Evolutionary conservation across 2,888 invertebrate species (phyloP).

Genomic region (Frankliniella intonsa): DNA sequence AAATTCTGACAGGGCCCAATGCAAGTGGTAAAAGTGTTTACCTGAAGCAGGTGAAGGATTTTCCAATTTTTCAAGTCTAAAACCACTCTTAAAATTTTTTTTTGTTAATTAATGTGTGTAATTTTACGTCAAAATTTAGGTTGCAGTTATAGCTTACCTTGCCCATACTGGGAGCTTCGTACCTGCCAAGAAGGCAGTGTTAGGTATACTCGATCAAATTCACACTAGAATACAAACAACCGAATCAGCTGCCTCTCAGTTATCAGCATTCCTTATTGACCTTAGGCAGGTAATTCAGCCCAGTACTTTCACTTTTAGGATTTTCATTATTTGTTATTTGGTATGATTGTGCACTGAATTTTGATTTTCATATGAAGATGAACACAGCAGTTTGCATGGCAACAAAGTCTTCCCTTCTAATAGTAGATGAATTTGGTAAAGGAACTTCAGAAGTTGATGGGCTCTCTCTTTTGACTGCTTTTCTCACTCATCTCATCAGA

Average conservation of each 20-base stretch:
- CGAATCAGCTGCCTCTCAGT: slow-evolving; percentile 71
- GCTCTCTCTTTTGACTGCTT: slow-evolving; percentile 63
- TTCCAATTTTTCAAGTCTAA: slow-evolving; percentile 13
- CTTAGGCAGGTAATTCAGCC: slow-evolving; percentile 63
- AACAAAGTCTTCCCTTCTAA: slow-evolving; percentile 62
- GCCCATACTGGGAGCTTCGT: slow-evolving; percentile 87
- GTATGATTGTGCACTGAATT: slow-evolving; percentile 28
- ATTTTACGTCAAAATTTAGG: slow-evolving; percentile 40
- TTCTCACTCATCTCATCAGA: slow-evolving; percentile 62
- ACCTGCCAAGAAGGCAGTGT: slow-evolving; percentile 68
- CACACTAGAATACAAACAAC: slow-evolving; percentile 68
- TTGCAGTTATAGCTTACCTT: slow-evolving; percentile 73
- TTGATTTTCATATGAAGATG: slow-evolving; percentile 53
- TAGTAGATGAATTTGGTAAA: slow-evolving; percentile 87
- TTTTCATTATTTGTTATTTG: slow-evolving; percentile 13
- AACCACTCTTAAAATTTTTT: too few relatives aligned
- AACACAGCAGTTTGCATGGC: slow-evolving; percentile 64
- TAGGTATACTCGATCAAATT: slow-evolving; percentile 69
- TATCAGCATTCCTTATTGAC: slow-evolving; percentile 83
- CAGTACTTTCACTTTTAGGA: slow-evolving; percentile 22
- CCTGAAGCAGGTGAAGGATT: slow-evolving; percentile 66
- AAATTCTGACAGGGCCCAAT: slow-evolving; percentile 84
- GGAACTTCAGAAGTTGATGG: slow-evolving; percentile 77
- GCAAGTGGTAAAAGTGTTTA: slow-evolving; percentile 90
- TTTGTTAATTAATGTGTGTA: slow-evolving; percentile 12